phyloP scores from a whole-genome alignment of 1,140 invertebrate species.

The Protaetia brevitarsis region DNA sequence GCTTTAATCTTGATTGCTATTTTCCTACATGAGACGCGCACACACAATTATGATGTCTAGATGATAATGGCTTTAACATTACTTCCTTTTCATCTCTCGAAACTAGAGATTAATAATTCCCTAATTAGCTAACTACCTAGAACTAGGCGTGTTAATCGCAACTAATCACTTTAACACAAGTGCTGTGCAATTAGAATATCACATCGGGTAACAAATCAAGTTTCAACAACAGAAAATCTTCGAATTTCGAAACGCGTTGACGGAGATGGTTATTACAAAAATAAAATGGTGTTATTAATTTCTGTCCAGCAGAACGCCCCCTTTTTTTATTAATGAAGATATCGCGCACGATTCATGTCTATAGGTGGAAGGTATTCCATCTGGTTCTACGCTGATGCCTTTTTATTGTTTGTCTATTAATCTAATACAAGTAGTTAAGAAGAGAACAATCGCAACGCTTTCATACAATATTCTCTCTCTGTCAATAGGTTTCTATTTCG shows the following conservation, averaged over 20 bases:
- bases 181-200: conserved; percentile 36
- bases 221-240: not conserved
- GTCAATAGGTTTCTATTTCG: not conserved
- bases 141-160: not conserved
- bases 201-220: conserved; percentile 39
- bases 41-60: not conserved
- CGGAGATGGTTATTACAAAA: not conserved
- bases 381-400: too few species aligned
- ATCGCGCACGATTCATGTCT: too few species aligned
- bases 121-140: conserved; percentile 13
- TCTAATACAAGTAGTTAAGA: too few species aligned
- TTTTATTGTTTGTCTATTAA: too few species aligned
- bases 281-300: not conserved
- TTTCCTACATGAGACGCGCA: not conserved
- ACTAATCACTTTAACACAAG: conserved; percentile 6
- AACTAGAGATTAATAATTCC: not conserved
- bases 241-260: not conserved
- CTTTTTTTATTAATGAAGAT: too few species aligned
- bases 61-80: not conserved
- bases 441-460: not conserved
- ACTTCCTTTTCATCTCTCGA: not conserved
- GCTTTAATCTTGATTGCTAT: not conserved
- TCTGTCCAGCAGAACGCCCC: too few species aligned
- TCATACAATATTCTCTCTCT: not conserved
- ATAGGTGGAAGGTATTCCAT: too few species aligned